Evolutionary conservation across 1,140 invertebrate genomes (phyloP).

Genomic region (Drosophila elegans): DNA sequence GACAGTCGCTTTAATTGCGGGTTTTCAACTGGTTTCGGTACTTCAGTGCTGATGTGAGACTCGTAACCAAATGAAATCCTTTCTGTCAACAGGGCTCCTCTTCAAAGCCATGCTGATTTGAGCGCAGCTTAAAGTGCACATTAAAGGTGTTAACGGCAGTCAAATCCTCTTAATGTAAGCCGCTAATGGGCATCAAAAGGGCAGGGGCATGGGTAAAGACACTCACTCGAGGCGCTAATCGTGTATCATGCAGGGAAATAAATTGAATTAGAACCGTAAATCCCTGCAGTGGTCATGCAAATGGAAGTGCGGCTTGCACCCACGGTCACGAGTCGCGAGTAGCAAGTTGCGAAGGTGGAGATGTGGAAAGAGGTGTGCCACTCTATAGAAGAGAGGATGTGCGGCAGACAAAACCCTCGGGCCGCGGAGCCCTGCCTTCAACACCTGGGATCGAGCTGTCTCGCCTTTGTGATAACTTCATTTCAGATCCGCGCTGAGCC

Average conservation of each 20-base stretch:
- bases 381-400: slow-evolving; percentile 26
- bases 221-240: slow-evolving; percentile 44
- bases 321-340: slow-evolving; percentile 35
- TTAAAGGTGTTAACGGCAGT: slow-evolving; percentile 42
- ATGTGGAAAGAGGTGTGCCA: slow-evolving; percentile 34
- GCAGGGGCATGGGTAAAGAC: neutral
- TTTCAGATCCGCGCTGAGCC: slow-evolving; percentile 27
- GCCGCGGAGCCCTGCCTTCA: slow-evolving; percentile 23
- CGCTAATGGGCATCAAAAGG: slow-evolving; percentile 44
- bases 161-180: slow-evolving; percentile 48
- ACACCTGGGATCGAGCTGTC: slow-evolving; percentile 41
- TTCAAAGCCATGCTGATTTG: slow-evolving; percentile 8
- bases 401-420: slow-evolving; percentile 27
- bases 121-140: slow-evolving; percentile 30
- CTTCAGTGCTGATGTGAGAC: neutral
- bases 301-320: slow-evolving; percentile 46
- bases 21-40: neutral
- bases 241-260: slow-evolving; percentile 52
- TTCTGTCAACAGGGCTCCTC: slow-evolving; percentile 26
- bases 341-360: too few relatives aligned
- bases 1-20: slow-evolving; percentile 7
- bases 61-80: slow-evolving; percentile 25
- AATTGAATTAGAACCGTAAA: slow-evolving; percentile 62
- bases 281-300: slow-evolving; percentile 43
- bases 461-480: slow-evolving; percentile 55